Conservation (phyloP, 2,113 vertebrate species). For the Opisthocomus hoazin region DNA sequence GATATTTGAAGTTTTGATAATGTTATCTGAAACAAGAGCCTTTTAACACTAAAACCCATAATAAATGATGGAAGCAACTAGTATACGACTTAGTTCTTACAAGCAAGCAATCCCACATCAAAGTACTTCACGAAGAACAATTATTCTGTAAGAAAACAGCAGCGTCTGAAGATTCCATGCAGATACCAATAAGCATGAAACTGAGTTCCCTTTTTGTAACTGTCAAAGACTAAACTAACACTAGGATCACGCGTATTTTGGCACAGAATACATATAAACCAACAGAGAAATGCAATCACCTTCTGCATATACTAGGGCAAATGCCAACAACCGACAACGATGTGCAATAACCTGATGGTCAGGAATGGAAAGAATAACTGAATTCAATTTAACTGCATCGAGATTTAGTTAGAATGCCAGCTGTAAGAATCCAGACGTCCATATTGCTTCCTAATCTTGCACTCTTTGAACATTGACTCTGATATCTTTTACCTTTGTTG, state of each 20-base stretch:
- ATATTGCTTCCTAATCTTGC: neutral
- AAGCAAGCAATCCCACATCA: neutral
- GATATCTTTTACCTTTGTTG: neutral
- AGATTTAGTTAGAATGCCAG: neutral
- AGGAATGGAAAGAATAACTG: neutral
- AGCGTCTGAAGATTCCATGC: neutral
- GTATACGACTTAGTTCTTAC: neutral
- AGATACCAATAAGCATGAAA: neutral
- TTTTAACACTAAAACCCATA: neutral
- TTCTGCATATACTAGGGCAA: neutral
- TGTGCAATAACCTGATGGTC: neutral
- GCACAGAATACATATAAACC: neutral
- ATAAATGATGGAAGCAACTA: neutral
- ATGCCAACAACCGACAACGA: neutral
- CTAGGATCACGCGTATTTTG: neutral
- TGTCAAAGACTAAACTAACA: neutral
- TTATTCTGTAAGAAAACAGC: neutral
- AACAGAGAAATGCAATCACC: neutral
- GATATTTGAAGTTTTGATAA: neutral
- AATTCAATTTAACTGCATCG: neutral
- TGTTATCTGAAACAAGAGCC: neutral
- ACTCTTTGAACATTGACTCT: neutral
- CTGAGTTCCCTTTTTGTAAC: neutral
- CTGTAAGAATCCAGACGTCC: neutral
- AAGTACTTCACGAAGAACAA: neutral